These are phyloP conservation scores for Mactra quadrangularis DNA, from an alignment of 1,140 invertebrate species.

Conservation along the genomic window DNA sequence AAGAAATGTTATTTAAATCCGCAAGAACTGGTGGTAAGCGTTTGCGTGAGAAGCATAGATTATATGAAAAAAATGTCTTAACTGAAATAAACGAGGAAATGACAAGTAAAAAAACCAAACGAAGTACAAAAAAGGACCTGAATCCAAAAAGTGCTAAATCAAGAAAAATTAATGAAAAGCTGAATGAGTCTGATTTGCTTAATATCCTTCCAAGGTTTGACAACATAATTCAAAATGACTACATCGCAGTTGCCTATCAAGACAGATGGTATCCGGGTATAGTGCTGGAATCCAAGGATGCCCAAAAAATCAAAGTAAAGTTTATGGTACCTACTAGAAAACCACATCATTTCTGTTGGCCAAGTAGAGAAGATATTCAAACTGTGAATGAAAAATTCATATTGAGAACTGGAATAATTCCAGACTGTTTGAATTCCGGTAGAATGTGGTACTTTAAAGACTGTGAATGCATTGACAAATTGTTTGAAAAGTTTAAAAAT, in stretches of 20 bases:
- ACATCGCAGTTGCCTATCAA: background rate
- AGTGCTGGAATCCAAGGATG: background rate
- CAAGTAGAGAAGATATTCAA: too few species aligned
- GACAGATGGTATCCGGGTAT: constrained; percentile 6
- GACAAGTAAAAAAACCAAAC: too few species aligned
- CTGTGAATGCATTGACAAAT: background rate
- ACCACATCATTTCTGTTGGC: background rate
- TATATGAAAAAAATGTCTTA: background rate
- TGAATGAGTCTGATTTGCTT: background rate
- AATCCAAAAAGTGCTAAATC: background rate
- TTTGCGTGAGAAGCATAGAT: too few species aligned
- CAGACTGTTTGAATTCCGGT: constrained; percentile 1
- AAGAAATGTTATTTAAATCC: too few species aligned
- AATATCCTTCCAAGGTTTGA: background rate
- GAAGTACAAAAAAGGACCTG: background rate
- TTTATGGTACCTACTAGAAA: background rate
- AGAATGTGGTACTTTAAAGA: constrained; percentile 1
- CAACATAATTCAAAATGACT: background rate
- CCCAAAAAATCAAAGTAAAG: background rate
- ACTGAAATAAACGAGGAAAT: constrained; percentile 4
- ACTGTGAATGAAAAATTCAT: background rate
- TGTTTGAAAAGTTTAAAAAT: constrained; percentile 1
- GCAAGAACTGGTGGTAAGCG: too few species aligned
- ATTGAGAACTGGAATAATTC: background rate
- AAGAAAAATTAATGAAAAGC: background rate